Evolutionary conservation across 2,888 invertebrate species (phyloP).

Genomic region (Unio pictorum): DNA sequence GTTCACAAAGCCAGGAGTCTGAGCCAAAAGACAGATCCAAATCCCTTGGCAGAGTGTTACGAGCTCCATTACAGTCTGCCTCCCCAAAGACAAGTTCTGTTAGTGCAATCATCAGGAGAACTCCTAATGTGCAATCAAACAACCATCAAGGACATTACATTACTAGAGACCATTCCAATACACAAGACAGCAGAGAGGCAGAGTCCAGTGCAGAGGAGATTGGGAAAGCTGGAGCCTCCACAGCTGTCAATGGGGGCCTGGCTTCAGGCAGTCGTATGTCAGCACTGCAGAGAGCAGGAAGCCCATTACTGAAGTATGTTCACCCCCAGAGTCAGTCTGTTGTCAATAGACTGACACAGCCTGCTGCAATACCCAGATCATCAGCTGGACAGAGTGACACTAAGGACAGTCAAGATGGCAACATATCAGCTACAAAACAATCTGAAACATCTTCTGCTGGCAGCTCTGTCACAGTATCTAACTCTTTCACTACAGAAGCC

Average conservation of each 20-base stretch:
- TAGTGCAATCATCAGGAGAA: background rate
- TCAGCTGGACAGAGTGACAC: constrained; percentile 1
- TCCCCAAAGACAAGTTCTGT: constrained; percentile 1
- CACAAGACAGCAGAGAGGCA: background rate
- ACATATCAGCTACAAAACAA: background rate
- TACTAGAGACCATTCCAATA: background rate
- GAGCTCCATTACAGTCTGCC: background rate
- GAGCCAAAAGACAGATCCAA: background rate
- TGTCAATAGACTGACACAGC: constrained; percentile 20
- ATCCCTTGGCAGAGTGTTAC: background rate
- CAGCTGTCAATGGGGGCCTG: constrained; percentile 5
- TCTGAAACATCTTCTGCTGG: no score
- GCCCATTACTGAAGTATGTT: constrained; percentile 31
- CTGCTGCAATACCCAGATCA: background rate
- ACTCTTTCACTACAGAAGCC: no score
- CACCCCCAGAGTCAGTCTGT: constrained; percentile 29
- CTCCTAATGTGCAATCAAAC: background rate
- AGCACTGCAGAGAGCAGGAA: constrained; percentile 36
- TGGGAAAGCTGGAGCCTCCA: constrained; percentile 2
- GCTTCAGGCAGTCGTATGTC: constrained; percentile 34
- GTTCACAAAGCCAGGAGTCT: background rate
- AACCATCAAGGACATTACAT: background rate
- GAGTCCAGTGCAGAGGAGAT: background rate
- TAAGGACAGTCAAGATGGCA: constrained; percentile 10
- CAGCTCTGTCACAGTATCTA: no score